Evolutionary conservation across 2,797 vertebrate species (phyloP), one percentile per base, ranked within the genome.

Genomic region (Centroberyx gerrardi): DNA sequence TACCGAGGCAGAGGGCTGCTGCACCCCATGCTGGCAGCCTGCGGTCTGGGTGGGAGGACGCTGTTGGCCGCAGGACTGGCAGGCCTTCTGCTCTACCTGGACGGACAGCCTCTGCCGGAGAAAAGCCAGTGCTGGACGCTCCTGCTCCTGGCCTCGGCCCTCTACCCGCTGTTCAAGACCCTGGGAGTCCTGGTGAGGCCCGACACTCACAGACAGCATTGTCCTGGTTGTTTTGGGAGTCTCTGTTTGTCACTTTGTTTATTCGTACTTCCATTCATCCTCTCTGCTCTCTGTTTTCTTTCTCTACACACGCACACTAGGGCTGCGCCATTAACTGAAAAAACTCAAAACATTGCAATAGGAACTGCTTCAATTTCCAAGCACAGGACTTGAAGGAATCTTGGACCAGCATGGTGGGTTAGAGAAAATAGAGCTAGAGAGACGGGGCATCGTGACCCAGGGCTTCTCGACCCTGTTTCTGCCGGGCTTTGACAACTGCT

Each of bases 171-270:
- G 31, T 54, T 90, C 10, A 92, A 87, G 76, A 87, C 76, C 68
- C 61, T 90, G 42, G 86, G 87, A 33, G 10, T 90, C 46, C 65
- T 91, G 91, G 93, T 93, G 76, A 92, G 89, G 46, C 68, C 53
- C 12, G 29, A 49, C 31, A 68, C 40, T 14, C 27, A 53, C 31
- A 28, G 13, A 36, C 33, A 60, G 5, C 9, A 2, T 17, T 1
- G 15, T 56, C 22, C 15, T 36, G 59, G 8, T 17, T 29, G 27
- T 38, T 18, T 5, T 28, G 15, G 8, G 14, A 17, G 22, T 9
- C n/a, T 18, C 5, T 52, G 6, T 22, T 40, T 40, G 38, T 12
- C 38, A 10, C 8, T 40, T 40, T 12, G 10, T 40, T 5, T 36
- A 8, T 40, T 40, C 0, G 8, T 40, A 8, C 38, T 40, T 9